Percentiles rank a stretch among this genome's conserved stretches.
Evolutionary conservation across 2,113 vertebrate genomes (phyloP).

Genomic region (Pao palembangensis): DNA sequence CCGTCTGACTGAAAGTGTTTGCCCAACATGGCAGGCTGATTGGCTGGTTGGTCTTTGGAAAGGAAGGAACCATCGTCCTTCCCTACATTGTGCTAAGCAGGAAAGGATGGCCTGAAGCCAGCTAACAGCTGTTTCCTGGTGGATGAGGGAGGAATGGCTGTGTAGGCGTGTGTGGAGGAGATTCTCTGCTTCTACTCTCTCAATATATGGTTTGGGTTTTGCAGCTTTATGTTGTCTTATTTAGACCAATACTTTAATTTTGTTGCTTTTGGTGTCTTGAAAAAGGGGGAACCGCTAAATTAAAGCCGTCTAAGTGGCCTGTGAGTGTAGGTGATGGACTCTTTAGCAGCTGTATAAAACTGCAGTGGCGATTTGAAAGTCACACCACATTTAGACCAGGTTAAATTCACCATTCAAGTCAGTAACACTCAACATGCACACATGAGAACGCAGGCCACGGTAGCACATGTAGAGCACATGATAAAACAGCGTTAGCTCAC

Average conservation of each 20-base stretch:
- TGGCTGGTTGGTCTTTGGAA: constrained; percentile 37
- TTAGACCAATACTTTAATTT: constrained; percentile 1
- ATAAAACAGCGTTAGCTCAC: neutral
- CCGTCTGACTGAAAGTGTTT: constrained; percentile 33
- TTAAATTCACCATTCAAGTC: no score
- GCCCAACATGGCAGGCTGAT: constrained; percentile 26
- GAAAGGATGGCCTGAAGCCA: constrained; percentile 67
- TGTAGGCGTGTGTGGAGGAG: constrained; percentile 35
- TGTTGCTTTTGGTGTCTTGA: neutral
- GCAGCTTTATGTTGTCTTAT: constrained; percentile 11
- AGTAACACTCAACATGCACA: no score
- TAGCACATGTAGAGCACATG: neutral
- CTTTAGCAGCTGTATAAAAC: no score
- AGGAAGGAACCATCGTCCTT: constrained; percentile 72
- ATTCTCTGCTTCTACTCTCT: constrained; percentile 19
- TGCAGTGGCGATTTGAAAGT: no score
- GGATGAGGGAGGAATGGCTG: constrained; percentile 53
- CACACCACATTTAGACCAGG: no score
- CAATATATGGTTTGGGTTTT: constrained; percentile 7
- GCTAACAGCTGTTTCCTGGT: constrained; percentile 71
- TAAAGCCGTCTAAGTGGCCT: no score
- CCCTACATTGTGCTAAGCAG: constrained; percentile 71
- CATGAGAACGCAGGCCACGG: no score
- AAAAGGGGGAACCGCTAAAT: neutral
- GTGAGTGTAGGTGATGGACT: no score